Conservation (phyloP, 92 coral and sea anemone species). For the Heliopora coerulea region DNA sequence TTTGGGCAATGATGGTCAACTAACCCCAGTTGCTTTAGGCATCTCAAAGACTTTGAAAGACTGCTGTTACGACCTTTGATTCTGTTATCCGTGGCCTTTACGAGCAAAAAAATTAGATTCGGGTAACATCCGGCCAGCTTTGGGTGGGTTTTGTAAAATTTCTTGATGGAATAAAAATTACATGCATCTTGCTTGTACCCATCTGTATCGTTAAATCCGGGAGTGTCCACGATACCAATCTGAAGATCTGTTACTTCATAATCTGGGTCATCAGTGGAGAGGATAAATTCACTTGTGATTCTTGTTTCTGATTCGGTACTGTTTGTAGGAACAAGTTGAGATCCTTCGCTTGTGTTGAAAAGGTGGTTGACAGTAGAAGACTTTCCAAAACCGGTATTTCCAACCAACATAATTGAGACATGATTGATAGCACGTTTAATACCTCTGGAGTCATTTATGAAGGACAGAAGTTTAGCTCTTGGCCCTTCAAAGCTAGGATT, state of each 20-base stretch:
- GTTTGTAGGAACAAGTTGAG: background rate
- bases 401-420: conserved; percentile 14
- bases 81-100: background rate
- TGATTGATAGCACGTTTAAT: conserved; percentile 6
- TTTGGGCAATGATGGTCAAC: background rate
- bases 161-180: conserved; percentile 13
- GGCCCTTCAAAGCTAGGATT: background rate
- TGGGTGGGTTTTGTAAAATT: conserved; percentile 22
- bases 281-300: conserved; percentile 8
- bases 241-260: background rate
- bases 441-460: background rate
- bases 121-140: conserved; percentile 2
- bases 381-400: conserved; percentile 17
- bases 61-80: background rate
- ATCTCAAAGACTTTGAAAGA: conserved; percentile 10
- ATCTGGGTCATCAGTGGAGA: background rate
- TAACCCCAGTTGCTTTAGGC: background rate
- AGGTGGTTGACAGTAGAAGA: conserved; percentile 23
- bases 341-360: conserved; percentile 8
- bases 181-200: conserved; percentile 17
- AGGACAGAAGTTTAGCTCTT: conserved; percentile 4
- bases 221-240: conserved; percentile 13
- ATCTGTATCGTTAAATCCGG: conserved; percentile 11
- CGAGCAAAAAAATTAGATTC: conserved; percentile 14
- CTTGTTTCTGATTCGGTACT: background rate